Conservation (phyloP, 2,113 vertebrate genomes). For the Montifringilla adamsi region DNA sequence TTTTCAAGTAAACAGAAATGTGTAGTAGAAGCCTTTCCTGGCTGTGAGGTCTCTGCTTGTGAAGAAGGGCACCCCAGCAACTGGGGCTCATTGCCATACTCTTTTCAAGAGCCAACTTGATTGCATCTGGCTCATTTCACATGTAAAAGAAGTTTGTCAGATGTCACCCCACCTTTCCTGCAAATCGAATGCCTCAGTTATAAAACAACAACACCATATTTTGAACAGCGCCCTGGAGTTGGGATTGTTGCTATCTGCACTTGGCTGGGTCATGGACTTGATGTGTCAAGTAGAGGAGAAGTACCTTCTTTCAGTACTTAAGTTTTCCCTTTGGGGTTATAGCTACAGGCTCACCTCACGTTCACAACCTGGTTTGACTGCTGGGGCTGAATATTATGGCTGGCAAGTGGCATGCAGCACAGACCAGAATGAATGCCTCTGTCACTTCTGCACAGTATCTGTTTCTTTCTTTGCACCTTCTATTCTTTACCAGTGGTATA, state of each 20-base stretch:
- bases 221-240: neutral
- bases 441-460: neutral
- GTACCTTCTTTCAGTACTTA: neutral
- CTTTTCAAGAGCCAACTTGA: neutral
- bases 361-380: neutral
- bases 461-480: neutral
- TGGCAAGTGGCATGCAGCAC: neutral
- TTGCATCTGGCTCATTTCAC: neutral
- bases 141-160: neutral
- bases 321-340: neutral
- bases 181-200: neutral
- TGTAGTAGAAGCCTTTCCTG: neutral
- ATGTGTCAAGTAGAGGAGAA: neutral
- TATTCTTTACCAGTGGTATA: neutral
- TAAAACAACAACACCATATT: neutral
- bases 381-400: neutral
- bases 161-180: neutral
- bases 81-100: neutral
- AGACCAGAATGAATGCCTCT: neutral
- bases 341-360: neutral
- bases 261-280: rapidly evolving
- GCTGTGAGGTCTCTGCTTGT: neutral
- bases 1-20: neutral
- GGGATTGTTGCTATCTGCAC: neutral
- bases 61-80: neutral